Conservation (phyloP, 2,797 vertebrate genomes). For the Cephalopachus bancanus region DNA sequence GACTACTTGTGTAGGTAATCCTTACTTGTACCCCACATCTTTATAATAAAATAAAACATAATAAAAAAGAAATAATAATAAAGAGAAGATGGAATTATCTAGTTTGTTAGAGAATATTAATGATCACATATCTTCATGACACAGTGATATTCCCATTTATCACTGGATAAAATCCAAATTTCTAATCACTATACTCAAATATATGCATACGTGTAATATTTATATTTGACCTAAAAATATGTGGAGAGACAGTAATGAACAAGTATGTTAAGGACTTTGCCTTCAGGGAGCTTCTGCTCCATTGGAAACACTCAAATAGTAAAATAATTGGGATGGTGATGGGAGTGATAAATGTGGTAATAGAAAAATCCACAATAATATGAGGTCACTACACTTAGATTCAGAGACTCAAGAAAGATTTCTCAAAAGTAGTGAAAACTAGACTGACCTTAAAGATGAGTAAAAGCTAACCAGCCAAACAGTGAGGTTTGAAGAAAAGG, state of each 20-base stretch:
- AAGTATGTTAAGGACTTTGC: neutral
- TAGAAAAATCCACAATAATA: neutral
- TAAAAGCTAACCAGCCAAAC: neutral
- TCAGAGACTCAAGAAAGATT: neutral
- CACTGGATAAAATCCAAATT: neutral
- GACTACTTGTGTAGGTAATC: no score
- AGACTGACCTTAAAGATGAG: neutral
- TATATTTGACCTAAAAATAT: neutral
- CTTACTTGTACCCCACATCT: no score
- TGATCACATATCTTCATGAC: neutral
- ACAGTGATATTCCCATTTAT: neutral
- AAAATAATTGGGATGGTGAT: neutral
- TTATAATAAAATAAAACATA: no score
- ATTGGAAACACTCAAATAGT: neutral
- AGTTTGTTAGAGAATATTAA: neutral
- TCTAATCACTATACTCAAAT: neutral
- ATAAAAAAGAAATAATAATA: no score
- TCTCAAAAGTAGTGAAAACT: neutral
- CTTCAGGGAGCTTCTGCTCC: neutral
- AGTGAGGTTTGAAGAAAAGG: neutral
- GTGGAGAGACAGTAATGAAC: neutral
- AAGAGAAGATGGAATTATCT: neutral
- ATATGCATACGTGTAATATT: no score
- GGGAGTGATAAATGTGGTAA: rapidly evolving
- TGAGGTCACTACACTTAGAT: neutral